A percentile compares a stretch with the other conserved stretches of the same genome.
phyloP scores from a whole-genome alignment of 2,888 invertebrate species.

The Scelioninae gen. 2 region DNA sequence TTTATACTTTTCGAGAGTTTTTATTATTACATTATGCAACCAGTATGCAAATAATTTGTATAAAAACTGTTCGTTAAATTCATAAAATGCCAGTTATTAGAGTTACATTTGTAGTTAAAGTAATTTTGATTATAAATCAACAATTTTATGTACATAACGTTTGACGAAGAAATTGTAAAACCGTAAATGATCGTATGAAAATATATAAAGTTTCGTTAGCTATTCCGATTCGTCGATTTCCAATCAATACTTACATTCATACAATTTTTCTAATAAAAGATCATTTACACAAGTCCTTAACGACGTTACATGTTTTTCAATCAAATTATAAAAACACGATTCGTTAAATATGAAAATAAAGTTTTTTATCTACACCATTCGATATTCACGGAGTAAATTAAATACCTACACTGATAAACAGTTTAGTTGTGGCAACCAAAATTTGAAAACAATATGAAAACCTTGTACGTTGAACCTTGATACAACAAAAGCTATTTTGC shows the following conservation, averaged over 20 bases:
- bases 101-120: background rate
- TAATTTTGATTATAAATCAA: slow-evolving; percentile 11
- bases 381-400: no score
- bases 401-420: no score
- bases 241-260: slow-evolving; percentile 9
- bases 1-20: no score
- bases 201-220: slow-evolving; percentile 14
- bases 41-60: no score
- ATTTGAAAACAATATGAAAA: no score
- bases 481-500: no score
- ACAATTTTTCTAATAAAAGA: background rate
- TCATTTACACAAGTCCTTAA: slow-evolving; percentile 1
- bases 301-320: background rate
- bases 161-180: slow-evolving; percentile 2
- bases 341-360: slow-evolving; percentile 18
- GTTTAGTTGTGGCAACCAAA: no score
- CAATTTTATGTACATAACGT: slow-evolving; percentile 17
- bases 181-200: slow-evolving; percentile 2
- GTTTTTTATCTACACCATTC: background rate
- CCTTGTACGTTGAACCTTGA: no score
- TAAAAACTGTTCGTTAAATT: background rate
- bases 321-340: no score
- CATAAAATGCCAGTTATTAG: background rate
- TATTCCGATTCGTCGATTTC: slow-evolving; percentile 15
- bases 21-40: no score